Percentiles rank a stretch among this genome's conserved stretches.
Conservation (phyloP, 2,888 invertebrate species). For the Thereva unica region DNA sequence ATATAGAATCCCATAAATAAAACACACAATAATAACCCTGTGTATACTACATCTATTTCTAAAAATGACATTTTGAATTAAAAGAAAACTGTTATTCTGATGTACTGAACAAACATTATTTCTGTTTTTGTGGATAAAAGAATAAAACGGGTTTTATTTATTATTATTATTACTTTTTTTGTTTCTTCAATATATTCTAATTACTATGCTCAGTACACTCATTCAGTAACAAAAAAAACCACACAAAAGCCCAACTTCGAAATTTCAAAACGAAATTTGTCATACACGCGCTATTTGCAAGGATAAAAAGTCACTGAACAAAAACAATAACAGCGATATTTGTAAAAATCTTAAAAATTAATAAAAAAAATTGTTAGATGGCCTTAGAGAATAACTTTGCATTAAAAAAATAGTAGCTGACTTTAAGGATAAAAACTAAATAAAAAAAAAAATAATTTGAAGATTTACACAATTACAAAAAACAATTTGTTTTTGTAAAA, state of each 20-base stretch:
- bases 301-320: conserved; percentile 12
- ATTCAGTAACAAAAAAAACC: conserved; percentile 9
- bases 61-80: no score
- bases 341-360: conserved; percentile 1
- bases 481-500: conserved; percentile 1
- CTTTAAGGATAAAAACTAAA: conserved; percentile 3
- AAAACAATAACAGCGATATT: conserved; percentile 12
- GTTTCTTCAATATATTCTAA: no score
- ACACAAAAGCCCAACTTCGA: conserved; percentile 7
- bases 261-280: background rate
- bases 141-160: no score
- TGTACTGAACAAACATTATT: no score
- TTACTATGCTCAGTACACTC: conserved; percentile 7
- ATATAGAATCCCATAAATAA: no score
- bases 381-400: conserved; percentile 29
- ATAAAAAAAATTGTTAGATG: conserved; percentile 21
- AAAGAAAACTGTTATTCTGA: no score
- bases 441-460: conserved; percentile 13
- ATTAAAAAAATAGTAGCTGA: conserved; percentile 15
- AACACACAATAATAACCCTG: no score
- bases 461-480: background rate
- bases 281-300: conserved; percentile 8
- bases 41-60: no score
- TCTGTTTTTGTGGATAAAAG: no score
- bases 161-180: no score